Percentiles rank a stretch among this genome's conserved stretches.
These are phyloP conservation scores for Harpagoxenus sublaevis DNA, from an alignment of 2,888 invertebrate species.

Conservation along the genomic window DNA sequence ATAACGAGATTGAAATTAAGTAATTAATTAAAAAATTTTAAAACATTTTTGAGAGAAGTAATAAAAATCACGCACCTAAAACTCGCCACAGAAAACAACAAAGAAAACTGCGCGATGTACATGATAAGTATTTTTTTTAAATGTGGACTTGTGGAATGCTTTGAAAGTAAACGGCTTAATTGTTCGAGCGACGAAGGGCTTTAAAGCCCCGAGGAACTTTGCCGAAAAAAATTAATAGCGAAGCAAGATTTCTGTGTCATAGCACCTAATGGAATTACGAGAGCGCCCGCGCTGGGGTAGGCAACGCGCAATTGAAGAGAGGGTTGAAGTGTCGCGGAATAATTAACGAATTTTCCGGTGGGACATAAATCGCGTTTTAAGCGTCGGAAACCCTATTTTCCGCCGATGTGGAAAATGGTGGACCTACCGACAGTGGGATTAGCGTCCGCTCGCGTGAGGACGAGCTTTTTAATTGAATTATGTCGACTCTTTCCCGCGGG, in stretches of 20 bases:
- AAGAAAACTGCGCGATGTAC: background rate
- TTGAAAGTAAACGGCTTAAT: slow-evolving; percentile 32
- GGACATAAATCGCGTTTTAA: slow-evolving; percentile 67
- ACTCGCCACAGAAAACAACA: background rate
- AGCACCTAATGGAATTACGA: slow-evolving; percentile 52
- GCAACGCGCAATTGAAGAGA: slow-evolving; percentile 47
- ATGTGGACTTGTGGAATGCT: background rate
- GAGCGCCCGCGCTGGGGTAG: slow-evolving; percentile 3
- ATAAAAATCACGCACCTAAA: background rate
- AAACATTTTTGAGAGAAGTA: background rate
- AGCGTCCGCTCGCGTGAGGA: slow-evolving; percentile 11
- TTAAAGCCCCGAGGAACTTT: slow-evolving; percentile 22
- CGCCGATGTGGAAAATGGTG: slow-evolving; percentile 37
- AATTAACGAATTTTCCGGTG: slow-evolving; percentile 66
- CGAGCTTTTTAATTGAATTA: slow-evolving; percentile 49
- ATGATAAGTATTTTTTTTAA: background rate
- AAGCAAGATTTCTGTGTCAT: slow-evolving; percentile 41
- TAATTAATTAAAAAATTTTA: background rate
- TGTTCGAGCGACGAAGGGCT: background rate
- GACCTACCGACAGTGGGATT: slow-evolving; percentile 23
- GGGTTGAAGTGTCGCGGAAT: slow-evolving; percentile 56
- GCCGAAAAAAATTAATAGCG: slow-evolving; percentile 43
- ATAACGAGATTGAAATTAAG: background rate
- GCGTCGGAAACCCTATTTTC: slow-evolving; percentile 59
- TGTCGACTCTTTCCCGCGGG: slow-evolving; percentile 11